Evolutionary conservation across 2,888 invertebrate species (phyloP).

Genomic region (Ashinkailepas kermadecensis): DNA sequence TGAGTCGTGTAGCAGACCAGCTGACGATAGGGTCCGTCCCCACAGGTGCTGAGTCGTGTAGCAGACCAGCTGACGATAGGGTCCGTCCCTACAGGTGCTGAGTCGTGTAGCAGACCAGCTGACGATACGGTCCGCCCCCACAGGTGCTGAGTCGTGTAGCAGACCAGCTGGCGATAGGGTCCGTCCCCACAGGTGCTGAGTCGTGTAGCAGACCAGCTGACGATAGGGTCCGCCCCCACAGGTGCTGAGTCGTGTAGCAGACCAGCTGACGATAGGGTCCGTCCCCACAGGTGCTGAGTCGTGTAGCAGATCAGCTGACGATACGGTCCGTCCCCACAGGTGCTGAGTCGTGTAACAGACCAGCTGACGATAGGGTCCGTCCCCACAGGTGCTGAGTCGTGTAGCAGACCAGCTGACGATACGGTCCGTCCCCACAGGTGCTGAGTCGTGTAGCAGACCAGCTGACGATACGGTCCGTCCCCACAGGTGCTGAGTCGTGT

Average conservation of each 20-base stretch:
- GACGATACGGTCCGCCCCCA: not conserved
- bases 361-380: not conserved
- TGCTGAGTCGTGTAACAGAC: constrained; percentile 48
- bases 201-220: constrained; percentile 34
- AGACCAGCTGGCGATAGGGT: not conserved
- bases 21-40: not conserved
- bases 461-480: not conserved
- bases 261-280: not conserved
- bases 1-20: constrained; percentile 43
- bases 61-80: not conserved
- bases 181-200: constrained; percentile 60
- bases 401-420: constrained; percentile 32
- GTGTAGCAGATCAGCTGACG: constrained; percentile 34
- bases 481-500: constrained; percentile 60
- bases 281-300: constrained; percentile 58
- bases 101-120: constrained; percentile 35
- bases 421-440: constrained; percentile 56
- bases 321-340: constrained; percentile 51
- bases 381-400: constrained; percentile 59
- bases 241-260: constrained; percentile 56
- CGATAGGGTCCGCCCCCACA: constrained; percentile 41
- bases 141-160: constrained; percentile 60
- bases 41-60: constrained; percentile 60
- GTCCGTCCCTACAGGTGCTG: constrained; percentile 60
- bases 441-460: constrained; percentile 44